A percentile compares a stretch with the other conserved stretches of the same genome.
These are phyloP conservation scores for Patiria pectinifera DNA, from an alignment of 53 echinoderm and acorn worm species.

Conservation along the genomic window DNA sequence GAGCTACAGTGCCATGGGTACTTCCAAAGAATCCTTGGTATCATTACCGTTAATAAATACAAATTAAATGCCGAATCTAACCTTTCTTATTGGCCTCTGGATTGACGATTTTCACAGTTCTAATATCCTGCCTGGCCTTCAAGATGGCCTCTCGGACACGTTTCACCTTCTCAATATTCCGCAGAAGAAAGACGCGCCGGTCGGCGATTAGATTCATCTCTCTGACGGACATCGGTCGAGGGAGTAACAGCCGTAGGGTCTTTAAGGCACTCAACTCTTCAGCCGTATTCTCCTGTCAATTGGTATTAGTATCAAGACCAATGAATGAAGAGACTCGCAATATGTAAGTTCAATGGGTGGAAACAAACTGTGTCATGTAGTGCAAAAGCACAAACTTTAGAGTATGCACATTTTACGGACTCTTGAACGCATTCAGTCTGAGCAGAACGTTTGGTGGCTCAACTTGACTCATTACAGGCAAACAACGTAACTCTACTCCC, in stretches of 20 bases:
- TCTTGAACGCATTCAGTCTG: too few relatives aligned
- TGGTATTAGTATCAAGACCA: background rate
- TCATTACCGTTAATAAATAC: background rate
- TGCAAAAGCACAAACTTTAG: too few relatives aligned
- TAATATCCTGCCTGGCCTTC: slow-evolving; percentile 57
- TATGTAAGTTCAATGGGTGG: background rate
- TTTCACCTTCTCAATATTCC: slow-evolving; percentile 98
- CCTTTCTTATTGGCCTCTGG: slow-evolving; percentile 82
- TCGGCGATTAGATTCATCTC: slow-evolving; percentile 94
- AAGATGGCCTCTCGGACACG: slow-evolving; percentile 75
- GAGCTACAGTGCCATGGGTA: too few relatives aligned
- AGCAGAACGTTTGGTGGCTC: too few relatives aligned
- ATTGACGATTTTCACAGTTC: slow-evolving; percentile 25
- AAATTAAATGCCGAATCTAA: slow-evolving; percentile 15
- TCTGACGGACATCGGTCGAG: slow-evolving; percentile 89
- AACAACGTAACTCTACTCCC: too few relatives aligned
- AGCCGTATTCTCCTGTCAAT: slow-evolving; percentile 26
- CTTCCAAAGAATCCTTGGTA: too few relatives aligned
- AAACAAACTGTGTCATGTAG: background rate
- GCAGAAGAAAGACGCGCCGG: slow-evolving; percentile 80
- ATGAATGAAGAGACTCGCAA: background rate
- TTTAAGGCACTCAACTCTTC: slow-evolving; percentile 52
- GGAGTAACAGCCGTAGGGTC: slow-evolving; percentile 67
- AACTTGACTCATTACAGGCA: too few relatives aligned
- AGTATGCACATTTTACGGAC: too few relatives aligned